Percentiles rank a stretch among this genome's conserved stretches.
phyloP scores from a whole-genome alignment of 2,113 vertebrate genomes.

The Antigone vipio region DNA sequence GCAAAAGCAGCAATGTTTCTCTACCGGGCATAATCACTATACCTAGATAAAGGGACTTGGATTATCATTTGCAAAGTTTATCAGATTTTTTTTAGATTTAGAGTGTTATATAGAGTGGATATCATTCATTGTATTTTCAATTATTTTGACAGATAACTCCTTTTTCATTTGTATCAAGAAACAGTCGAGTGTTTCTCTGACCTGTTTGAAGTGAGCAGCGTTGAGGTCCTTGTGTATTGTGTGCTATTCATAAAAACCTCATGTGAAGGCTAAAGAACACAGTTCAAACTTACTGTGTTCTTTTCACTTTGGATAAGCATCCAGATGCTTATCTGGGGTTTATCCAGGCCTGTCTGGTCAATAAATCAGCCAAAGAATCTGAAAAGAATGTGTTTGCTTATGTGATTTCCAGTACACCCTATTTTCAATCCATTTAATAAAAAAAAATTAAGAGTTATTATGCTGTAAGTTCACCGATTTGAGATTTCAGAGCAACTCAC shows the following conservation, averaged over 20 bases:
- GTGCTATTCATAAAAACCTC: not conserved
- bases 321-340: not conserved
- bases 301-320: conserved; percentile 27
- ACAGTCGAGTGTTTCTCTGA: not conserved
- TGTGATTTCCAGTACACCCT: not conserved
- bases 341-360: not conserved
- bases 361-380: not conserved
- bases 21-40: not conserved
- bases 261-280: not conserved
- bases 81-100: not conserved
- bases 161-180: not conserved
- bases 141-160: not conserved
- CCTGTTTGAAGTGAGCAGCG: not conserved
- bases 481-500: not conserved
- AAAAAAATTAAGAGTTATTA: not conserved
- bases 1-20: not conserved
- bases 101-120: not conserved
- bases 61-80: not conserved
- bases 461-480: not conserved
- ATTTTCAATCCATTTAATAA: not conserved
- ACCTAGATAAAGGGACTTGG: not conserved
- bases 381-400: not conserved
- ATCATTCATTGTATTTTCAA: not conserved
- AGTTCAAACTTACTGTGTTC: not conserved
- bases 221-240: not conserved